Evolutionary conservation across 2,888 invertebrate species (phyloP).

Genomic region (Xylota segnis): DNA sequence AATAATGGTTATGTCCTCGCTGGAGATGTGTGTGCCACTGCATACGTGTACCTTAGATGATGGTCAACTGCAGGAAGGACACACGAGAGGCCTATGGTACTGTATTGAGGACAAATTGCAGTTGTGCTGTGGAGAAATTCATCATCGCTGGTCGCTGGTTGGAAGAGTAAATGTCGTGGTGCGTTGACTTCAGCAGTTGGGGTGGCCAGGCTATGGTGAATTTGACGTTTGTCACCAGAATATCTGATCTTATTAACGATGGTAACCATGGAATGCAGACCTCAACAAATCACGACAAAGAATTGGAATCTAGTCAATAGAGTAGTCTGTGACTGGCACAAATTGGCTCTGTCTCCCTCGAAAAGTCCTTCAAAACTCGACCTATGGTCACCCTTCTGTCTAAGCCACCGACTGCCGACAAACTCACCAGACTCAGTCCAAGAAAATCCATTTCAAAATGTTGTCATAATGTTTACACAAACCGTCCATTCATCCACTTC

Average conservation of each 20-base stretch:
- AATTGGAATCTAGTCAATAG: no score
- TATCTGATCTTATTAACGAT: no score
- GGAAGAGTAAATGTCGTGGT: constrained; percentile 56
- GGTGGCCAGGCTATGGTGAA: constrained; percentile 9
- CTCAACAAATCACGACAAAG: no score
- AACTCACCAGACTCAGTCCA: constrained; percentile 27
- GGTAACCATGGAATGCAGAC: no score
- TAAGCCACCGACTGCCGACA: constrained; percentile 10
- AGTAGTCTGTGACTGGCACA: no score
- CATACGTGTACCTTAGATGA: constrained; percentile 16
- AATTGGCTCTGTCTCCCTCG: no score
- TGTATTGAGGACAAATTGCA: constrained; percentile 55
- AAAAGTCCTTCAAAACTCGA: neutral
- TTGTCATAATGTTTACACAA: constrained; percentile 69
- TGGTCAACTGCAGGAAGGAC: constrained; percentile 18
- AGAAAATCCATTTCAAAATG: constrained; percentile 63
- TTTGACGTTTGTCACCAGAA: neutral
- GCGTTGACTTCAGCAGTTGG: neutral
- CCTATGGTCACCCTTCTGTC: constrained; percentile 41
- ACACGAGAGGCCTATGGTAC: constrained; percentile 35
- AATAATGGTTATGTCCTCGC: constrained; percentile 57
- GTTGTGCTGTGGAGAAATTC: constrained; percentile 40
- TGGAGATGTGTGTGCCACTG: neutral
- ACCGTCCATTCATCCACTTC: constrained; percentile 8
- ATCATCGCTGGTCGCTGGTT: constrained; percentile 55